Base-by-base conservation (phyloP, 2,797 vertebrate species). In the Urosaurus nigricauda region DNA sequence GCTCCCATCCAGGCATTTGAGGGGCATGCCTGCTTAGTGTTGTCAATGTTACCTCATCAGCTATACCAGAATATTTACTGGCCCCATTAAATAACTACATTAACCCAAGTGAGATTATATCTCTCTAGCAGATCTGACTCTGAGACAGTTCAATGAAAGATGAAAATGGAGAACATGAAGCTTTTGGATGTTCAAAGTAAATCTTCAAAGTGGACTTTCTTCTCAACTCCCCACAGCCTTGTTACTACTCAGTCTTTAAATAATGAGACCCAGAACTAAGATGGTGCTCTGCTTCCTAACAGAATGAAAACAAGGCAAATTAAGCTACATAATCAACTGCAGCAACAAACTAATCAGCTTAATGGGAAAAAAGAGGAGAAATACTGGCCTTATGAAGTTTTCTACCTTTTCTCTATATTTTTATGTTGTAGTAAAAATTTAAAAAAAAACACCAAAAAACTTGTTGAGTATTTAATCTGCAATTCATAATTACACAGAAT, bases 261-360 rank as follows among this genome's bases (percentile, higher is more conserved):
- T 65, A 53, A 75, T 19, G 43, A 88, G 56, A 83, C 32, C 56
- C 83, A n/a, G 43, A 83, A 78, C 24, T 77, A 88, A 68, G 43
- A 1, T 14, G 32, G 32, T 83, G 79, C 2, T 12, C 60, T 37
- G 87, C 2, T 63, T 82, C 17, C 21, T 82, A 40, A 40, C 47
- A 35, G 26, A 68, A 26, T 11, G 5, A 74, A 74, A 60, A 73
- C 51, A 58, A 70, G 43, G 26, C 35, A 43, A 40, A 56, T 24
- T 19, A 77, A 81, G 0, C 1, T 29, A 5, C 24, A 14, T 65
- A 70, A 43, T 47, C 0, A 9, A 2, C 13, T 35, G 35, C 51
- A 6, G 43, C 51, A 84, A 78, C 40, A n/a, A 32, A 68, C 83
- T 68, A 21, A 43, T 53, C 17, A 60, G 2, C 17, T n/a, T 17